Percentiles rank a stretch among this genome's conserved stretches.
phyloP scores from a whole-genome alignment of 2,797 vertebrate species.

The Schizopygopsis pylzovi region DNA sequence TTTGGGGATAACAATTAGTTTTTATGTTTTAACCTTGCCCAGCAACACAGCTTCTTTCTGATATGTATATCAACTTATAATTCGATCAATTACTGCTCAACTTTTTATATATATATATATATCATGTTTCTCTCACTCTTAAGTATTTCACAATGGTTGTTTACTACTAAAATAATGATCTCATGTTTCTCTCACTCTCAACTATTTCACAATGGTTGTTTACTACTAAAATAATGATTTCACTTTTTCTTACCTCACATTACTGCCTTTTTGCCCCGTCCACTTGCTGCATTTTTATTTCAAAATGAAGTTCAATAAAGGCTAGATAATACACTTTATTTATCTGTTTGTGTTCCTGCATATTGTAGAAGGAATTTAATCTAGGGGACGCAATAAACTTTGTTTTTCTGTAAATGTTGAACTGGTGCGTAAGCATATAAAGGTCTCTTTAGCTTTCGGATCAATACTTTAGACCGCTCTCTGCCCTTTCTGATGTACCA shows the following conservation, averaged over 20 bases:
- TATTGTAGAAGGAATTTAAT: slow-evolving; percentile 10
- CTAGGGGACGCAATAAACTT: neutral
- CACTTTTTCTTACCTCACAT: neutral
- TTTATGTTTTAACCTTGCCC: neutral
- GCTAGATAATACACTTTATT: slow-evolving; percentile 1
- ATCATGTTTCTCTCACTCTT: neutral
- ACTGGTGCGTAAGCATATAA: slow-evolving; percentile 7
- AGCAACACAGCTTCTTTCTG: neutral
- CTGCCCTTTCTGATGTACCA: slow-evolving; percentile 18
- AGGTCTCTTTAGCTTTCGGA: slow-evolving; percentile 11
- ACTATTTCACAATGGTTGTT: neutral
- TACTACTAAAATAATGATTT: neutral
- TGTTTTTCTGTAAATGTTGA: slow-evolving; percentile 26
- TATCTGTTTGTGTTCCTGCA: slow-evolving; percentile 7
- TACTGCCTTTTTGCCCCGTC: slow-evolving; percentile 1
- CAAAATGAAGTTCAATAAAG: neutral
- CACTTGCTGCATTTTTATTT: neutral
- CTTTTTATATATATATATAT: neutral
- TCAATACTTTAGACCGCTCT: neutral
- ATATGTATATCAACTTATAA: neutral
- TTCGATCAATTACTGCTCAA: neutral
- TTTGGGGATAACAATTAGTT: neutral
- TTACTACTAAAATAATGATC: neutral
- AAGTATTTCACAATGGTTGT: neutral
- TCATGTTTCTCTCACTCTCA: neutral